phyloP scores from a whole-genome alignment of 2,888 invertebrate genomes.

The Ornithoptera alexandrae region DNA sequence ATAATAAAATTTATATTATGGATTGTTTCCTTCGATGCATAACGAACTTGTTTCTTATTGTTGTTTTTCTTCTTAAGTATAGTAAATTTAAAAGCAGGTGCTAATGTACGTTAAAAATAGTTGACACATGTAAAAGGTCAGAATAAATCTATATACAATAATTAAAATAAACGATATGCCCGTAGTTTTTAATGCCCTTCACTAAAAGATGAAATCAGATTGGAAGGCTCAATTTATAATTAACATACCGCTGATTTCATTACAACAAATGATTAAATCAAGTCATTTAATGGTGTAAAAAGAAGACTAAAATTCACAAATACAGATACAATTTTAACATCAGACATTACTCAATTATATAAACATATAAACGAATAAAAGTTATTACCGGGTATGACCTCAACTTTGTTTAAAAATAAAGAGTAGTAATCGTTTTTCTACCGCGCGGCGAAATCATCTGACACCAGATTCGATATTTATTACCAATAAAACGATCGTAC shows the following conservation, averaged over 20 bases:
- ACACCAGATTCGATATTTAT: constrained; percentile 69
- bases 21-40: constrained; percentile 28
- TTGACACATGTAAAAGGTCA: constrained; percentile 1
- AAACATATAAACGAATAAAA: not conserved
- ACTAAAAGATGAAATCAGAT: too few species aligned
- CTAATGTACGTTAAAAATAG: not conserved
- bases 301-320: not conserved
- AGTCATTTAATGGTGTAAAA: not conserved
- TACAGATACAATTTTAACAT: not conserved
- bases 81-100: constrained; percentile 12
- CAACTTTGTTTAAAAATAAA: constrained; percentile 27
- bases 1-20: constrained; percentile 22
- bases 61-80: constrained; percentile 6
- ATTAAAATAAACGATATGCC: not conserved
- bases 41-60: constrained; percentile 21
- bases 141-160: not conserved
- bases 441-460: constrained; percentile 43
- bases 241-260: too few species aligned
- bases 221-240: too few species aligned
- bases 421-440: not conserved
- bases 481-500: constrained; percentile 61
- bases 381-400: constrained; percentile 21
- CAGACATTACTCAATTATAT: not conserved
- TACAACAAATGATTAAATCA: too few species aligned
- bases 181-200: too few species aligned